Conservation (phyloP, 2,888 invertebrate species). For the Mermis nigrescens region DNA sequence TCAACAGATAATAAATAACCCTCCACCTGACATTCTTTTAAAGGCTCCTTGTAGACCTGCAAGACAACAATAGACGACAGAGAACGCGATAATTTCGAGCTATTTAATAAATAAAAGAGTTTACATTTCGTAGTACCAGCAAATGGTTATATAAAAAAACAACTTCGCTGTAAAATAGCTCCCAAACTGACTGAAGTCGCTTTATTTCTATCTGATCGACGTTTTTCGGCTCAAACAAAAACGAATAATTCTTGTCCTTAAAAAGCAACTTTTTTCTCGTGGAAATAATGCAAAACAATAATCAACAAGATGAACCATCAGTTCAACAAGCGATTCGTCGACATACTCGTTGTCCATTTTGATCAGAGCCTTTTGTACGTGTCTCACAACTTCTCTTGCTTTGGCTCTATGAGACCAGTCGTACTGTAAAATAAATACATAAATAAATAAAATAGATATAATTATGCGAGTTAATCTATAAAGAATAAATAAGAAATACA, state of each 20-base stretch:
- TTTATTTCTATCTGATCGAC: slow-evolving; percentile 26
- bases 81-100: neutral
- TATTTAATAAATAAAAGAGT: neutral
- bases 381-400: slow-evolving; percentile 27
- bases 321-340: slow-evolving; percentile 25
- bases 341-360: slow-evolving; percentile 24
- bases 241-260: neutral
- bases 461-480: no score
- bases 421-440: no score
- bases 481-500: no score
- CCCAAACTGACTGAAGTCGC: slow-evolving; percentile 43
- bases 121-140: slow-evolving; percentile 44
- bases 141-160: slow-evolving; percentile 45
- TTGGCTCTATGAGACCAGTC: slow-evolving; percentile 39
- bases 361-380: slow-evolving; percentile 27
- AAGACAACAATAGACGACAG: slow-evolving; percentile 13
- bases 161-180: slow-evolving; percentile 44
- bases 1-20: slow-evolving; percentile 46
- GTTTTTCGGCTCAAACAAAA: neutral
- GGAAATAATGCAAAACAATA: no score
- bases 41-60: slow-evolving; percentile 46
- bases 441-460: no score
- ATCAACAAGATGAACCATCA: no score
- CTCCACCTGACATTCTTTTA: slow-evolving; percentile 47
- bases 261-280: neutral